These are phyloP conservation scores for Epistrophe grossulariae DNA, from an alignment of 2,888 invertebrate genomes.

Conservation along the genomic window DNA sequence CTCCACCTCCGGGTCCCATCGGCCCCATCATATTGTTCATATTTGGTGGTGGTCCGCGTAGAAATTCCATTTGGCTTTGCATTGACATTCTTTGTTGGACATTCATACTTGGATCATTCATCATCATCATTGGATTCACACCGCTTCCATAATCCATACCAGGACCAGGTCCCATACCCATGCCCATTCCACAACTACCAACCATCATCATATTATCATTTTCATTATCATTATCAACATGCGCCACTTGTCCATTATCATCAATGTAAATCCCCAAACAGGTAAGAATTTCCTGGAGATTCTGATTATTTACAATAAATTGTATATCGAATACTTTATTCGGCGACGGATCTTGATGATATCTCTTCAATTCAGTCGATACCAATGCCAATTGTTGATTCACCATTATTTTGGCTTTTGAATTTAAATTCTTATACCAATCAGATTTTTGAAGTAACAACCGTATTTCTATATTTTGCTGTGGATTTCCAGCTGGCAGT, in stretches of 20 bases:
- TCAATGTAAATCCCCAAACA: slow-evolving; percentile 87
- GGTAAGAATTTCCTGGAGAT: slow-evolving; percentile 86
- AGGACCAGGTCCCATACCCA: slow-evolving; percentile 9
- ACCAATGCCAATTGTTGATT: slow-evolving; percentile 88
- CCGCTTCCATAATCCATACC: slow-evolving; percentile 51
- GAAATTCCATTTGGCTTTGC: slow-evolving; percentile 80
- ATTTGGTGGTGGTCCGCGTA: slow-evolving; percentile 81
- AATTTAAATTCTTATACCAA: slow-evolving; percentile 89
- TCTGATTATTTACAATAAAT: slow-evolving; percentile 85
- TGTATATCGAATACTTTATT: slow-evolving; percentile 86
- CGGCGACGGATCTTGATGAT: slow-evolving; percentile 86
- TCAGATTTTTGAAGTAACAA: slow-evolving; percentile 87
- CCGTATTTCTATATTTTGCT: slow-evolving; percentile 85
- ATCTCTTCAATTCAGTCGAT: slow-evolving; percentile 86
- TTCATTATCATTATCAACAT: slow-evolving; percentile 78
- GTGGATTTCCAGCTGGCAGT: slow-evolving; percentile 78
- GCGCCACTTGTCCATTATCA: slow-evolving; percentile 86
- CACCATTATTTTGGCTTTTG: slow-evolving; percentile 89
- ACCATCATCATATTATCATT: slow-evolving; percentile 65
- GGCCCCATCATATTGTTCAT: slow-evolving; percentile 70
- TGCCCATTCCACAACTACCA: slow-evolving; percentile 51
- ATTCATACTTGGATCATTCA: slow-evolving; percentile 58
- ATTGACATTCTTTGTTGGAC: slow-evolving; percentile 47
- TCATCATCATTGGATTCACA: slow-evolving; percentile 73
- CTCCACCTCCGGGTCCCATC: slow-evolving; percentile 22